Conservation (phyloP, 2,113 vertebrate genomes). For the Gallinago media region DNA sequence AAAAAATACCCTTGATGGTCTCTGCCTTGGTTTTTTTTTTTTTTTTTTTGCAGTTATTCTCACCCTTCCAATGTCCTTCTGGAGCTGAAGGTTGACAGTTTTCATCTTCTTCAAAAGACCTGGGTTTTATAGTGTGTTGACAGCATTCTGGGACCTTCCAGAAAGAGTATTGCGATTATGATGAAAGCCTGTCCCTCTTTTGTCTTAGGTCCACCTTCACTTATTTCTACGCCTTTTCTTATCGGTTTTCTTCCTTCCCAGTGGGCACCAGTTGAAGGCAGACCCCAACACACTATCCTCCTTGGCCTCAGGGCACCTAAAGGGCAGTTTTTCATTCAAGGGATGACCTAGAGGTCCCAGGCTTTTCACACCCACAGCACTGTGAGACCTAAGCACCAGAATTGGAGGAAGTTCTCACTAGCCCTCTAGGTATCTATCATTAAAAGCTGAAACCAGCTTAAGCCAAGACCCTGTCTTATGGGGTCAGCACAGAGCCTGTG, state of each 20-base stretch:
- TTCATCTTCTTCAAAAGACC: rapidly evolving
- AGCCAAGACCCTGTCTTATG: not conserved
- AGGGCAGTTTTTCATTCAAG: not conserved
- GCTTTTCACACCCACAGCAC: not conserved
- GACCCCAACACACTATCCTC: not conserved
- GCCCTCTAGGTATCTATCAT: not conserved
- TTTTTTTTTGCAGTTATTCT: not conserved
- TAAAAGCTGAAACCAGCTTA: not conserved
- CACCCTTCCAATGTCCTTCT: not conserved
- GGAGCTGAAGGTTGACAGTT: not conserved
- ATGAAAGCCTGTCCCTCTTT: not conserved
- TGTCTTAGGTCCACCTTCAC: not conserved
- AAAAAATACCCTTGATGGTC: not conserved
- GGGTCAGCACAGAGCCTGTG: not conserved
- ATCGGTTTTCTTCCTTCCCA: not conserved
- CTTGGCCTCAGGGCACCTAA: not conserved
- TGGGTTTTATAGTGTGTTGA: not conserved
- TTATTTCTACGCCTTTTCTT: not conserved
- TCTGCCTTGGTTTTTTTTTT: not conserved
- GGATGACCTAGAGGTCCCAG: not conserved
- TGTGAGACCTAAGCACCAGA: not conserved
- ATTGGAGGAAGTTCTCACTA: not conserved
- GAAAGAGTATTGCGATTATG: not conserved
- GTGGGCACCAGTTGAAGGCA: not conserved
- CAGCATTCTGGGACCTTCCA: not conserved